Base-by-base conservation (phyloP, 2,797 vertebrate species). In the Columba guinea region DNA sequence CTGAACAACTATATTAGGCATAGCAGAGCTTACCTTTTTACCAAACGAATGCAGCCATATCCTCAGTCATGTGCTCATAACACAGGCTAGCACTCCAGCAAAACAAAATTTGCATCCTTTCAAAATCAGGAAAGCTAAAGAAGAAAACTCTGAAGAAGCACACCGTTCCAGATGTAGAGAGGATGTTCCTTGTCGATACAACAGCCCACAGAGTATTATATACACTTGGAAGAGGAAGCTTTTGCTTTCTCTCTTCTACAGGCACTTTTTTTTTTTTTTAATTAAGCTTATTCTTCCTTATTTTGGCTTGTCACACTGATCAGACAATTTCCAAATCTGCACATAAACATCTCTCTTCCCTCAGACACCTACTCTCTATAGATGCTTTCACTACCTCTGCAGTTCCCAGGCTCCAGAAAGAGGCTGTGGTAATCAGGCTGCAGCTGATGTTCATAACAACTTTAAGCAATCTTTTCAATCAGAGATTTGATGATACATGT, bases 191-290 rank as follows among this genome's bases (percentile, higher is more conserved):
- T 37, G 3, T 27, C 69, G 41, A 2, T 59, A 11, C 9, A 55
- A 7, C 17, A 71, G 35, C 21, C 30, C 1, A 0, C 2, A 37
- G 27, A 35, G 10, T 39, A 11, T 20, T 20, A 12, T 6, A 8
- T 11, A 10, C 51, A 41, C 7, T 62, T 16, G 2, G 37, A 87
- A 90, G 46, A 68, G 22, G 11, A 60, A 74, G 27, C 9, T 83
- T 35, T 70, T 80, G 22, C 23, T 71, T 32, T 46, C 2, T 77
- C 2, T 77, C 12, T 39, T 60, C 30, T 78, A 24, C 10, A 51
- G 26, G 34, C 24, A 21, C 13, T 27, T 15, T 7, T 53, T 55
- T 7, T 53, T 55, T 30, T 53, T n/a, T 26, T 23, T 1, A 24
- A 53, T 30, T 32, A 39, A 32, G 3, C 13, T 62, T 62, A 34